Base-by-base conservation (phyloP, 2,888 invertebrate genomes). In the Calameuta filiformis region DNA sequence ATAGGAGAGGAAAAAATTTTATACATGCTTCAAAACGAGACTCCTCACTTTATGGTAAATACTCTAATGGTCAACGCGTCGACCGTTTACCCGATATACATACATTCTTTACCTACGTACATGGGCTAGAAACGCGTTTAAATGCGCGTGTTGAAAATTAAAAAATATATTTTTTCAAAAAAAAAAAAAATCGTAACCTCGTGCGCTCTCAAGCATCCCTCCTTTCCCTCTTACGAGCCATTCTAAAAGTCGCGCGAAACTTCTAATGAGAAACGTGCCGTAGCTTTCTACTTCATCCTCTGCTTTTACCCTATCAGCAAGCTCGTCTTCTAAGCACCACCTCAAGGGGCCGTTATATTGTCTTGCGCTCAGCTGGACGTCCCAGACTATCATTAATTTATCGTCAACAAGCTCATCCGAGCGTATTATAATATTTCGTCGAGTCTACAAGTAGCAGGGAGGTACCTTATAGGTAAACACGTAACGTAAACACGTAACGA, bases 351-450 rank as follows among this genome's bases (percentile, higher is more conserved):
- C 82, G 81, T 81, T 83, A 84, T 87, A 88, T 89, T 89, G 89
- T 90, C 88, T 88, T 84, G 81, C 83, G 83, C 81, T 80, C 31
- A 79, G 82, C 82, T 81, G 85, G 85, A 86, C 84, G 83, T 85
- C 83, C 83, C 81, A 78, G 77, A 81, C 80, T 80, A 81, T 85
- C 86, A 87, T 88, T 88, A 86, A 87, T 87, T 87, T 84, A 83
- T 83, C 84, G 83, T 82, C 84, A 83, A 85, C 84, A 84, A 86
- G 85, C 85, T 85, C 82, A 87, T 84, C 83, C 83, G 79, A 82
- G 79, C 83, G 81, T 83, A 82, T 56, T 56, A 85, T 85, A 85
- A 87, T 85, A 84, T 84, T 80, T 79, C 73, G 76, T 73, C 76
- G 69, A 68, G 56, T 69, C 23, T 56, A 23, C 56, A 56, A 56